Percentiles rank a stretch among this genome's conserved stretches.
Conservation (phyloP, 2,113 vertebrate species). For the Erythrolamprus reginae region DNA sequence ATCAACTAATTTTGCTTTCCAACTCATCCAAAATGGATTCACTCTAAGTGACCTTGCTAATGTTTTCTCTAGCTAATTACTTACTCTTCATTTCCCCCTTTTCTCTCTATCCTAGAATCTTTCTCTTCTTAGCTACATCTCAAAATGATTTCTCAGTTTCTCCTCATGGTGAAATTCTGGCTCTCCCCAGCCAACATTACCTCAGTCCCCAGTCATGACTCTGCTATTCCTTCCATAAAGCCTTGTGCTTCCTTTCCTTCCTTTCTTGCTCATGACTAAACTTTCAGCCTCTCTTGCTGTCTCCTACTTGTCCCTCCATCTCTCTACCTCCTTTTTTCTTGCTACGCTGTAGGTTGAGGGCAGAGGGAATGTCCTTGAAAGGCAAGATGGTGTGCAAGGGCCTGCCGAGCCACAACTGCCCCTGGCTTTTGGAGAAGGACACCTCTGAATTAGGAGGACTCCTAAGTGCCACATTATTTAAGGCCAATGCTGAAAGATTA, state of each 20-base stretch:
- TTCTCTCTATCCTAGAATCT: neutral
- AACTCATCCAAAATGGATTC: neutral
- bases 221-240: neutral
- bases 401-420: neutral
- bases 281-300: neutral
- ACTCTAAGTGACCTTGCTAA: neutral
- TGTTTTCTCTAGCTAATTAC: neutral
- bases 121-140: neutral
- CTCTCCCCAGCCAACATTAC: neutral
- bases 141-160: neutral
- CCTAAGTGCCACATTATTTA: neutral
- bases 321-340: neutral
- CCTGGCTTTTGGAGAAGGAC: neutral
- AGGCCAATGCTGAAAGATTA: neutral
- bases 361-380: neutral
- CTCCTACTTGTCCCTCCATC: neutral
- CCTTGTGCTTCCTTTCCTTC: neutral
- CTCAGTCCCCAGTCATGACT: neutral
- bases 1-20: neutral
- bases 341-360: neutral
- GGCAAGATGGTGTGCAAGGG: neutral
- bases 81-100: neutral
- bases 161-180: neutral
- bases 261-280: neutral
- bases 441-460: neutral